Conservation (phyloP, 1,140 invertebrate species). For the Ladona fulva region DNA sequence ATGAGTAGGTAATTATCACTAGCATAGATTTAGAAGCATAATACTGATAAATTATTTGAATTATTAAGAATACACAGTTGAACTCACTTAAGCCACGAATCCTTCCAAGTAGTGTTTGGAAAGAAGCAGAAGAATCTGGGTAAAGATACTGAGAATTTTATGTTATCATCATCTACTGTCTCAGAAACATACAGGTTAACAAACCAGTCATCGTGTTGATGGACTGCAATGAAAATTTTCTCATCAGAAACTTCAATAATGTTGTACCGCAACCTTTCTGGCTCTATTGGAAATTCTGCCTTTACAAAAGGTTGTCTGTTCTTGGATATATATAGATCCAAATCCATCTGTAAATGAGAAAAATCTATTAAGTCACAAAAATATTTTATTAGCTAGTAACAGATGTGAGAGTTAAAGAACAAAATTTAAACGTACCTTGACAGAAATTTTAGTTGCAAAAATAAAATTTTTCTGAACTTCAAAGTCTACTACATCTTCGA, state of each 20-base stretch:
- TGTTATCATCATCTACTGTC: constrained; percentile 34
- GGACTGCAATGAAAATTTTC: constrained; percentile 73
- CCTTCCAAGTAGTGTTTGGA: constrained; percentile 65
- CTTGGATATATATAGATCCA: constrained; percentile 55
- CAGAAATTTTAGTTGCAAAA: constrained; percentile 47
- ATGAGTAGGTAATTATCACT: too few species aligned
- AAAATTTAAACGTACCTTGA: too few species aligned
- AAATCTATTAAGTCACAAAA: too few species aligned
- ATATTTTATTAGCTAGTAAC: too few species aligned
- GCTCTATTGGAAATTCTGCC: constrained; percentile 62
- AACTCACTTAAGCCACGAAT: constrained; percentile 74
- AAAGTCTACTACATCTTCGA: constrained; percentile 67
- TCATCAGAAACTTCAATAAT: constrained; percentile 73
- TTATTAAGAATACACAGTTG: background rate
- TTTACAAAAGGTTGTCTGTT: constrained; percentile 57
- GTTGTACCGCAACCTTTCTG: constrained; percentile 76
- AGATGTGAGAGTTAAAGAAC: too few species aligned
- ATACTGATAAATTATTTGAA: too few species aligned
- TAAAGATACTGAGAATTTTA: constrained; percentile 64
- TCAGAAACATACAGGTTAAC: constrained; percentile 40
- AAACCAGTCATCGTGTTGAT: constrained; percentile 47
- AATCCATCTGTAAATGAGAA: too few species aligned
- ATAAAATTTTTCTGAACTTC: constrained; percentile 72
- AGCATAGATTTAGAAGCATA: too few species aligned
- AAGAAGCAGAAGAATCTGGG: constrained; percentile 76